Evolutionary conservation across 2,888 invertebrate genomes (phyloP).

Genomic region (Macaria notata): DNA sequence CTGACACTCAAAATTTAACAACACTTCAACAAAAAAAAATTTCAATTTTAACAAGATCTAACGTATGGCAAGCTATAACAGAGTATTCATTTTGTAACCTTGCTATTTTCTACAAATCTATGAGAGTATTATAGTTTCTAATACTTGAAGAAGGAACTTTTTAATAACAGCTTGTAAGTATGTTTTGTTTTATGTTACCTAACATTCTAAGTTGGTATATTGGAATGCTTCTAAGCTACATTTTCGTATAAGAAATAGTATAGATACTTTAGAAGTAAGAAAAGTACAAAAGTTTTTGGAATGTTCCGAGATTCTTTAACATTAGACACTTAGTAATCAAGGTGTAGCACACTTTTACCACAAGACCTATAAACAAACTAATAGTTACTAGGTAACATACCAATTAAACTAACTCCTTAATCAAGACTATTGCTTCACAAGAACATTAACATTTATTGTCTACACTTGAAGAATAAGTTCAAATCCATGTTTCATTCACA

Average conservation of each 20-base stretch:
- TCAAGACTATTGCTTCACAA: too few species aligned
- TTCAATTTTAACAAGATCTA: too few species aligned
- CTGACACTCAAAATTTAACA: too few species aligned
- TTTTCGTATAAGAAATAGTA: slow-evolving; percentile 5
- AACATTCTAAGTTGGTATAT: slow-evolving; percentile 10
- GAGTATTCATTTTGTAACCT: too few species aligned
- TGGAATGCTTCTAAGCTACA: slow-evolving; percentile 15
- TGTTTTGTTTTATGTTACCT: slow-evolving; percentile 3
- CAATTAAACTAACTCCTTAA: too few species aligned
- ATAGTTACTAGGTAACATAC: too few species aligned
- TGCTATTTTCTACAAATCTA: not conserved
- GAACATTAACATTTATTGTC: too few species aligned
- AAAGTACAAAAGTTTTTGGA: slow-evolving; percentile 22
- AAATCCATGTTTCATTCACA: too few species aligned
- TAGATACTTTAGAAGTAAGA: slow-evolving; percentile 22
- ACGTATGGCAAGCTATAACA: too few species aligned
- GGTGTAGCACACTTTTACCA: not conserved
- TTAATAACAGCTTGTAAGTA: not conserved
- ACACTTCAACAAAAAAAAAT: too few species aligned
- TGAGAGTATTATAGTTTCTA: slow-evolving; percentile 1
- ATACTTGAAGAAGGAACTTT: slow-evolving; percentile 11
- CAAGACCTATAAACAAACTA: not conserved
- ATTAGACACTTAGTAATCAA: not conserved
- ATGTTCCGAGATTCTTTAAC: slow-evolving; percentile 22
- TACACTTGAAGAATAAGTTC: too few species aligned